phyloP scores from a whole-genome alignment of 2,113 vertebrate genomes.

The Isurus oxyrinchus region DNA sequence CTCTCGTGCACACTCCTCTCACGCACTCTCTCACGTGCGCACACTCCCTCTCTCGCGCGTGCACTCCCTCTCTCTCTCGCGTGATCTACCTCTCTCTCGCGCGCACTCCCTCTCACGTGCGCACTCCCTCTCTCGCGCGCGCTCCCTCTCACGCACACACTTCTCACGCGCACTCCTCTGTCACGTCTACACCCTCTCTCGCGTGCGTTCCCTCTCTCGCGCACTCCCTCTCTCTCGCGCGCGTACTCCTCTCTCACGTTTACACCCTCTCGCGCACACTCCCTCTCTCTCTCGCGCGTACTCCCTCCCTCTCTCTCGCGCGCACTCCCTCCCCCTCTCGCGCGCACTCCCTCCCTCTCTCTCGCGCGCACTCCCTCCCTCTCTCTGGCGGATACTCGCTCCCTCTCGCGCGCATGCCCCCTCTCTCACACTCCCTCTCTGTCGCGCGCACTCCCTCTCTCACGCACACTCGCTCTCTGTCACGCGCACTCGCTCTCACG shows the following conservation, averaged over 20 bases:
- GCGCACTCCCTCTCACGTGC: neutral
- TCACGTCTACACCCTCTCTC: too few species aligned
- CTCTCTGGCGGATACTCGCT: too few species aligned
- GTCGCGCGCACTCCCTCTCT: slow-evolving; percentile 28
- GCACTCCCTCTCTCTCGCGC: slow-evolving; percentile 37
- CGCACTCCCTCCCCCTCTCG: too few species aligned
- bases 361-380: too few species aligned
- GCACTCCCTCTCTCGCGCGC: slow-evolving; percentile 41
- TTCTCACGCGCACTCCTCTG: slow-evolving; percentile 42
- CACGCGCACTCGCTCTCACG: too few species aligned
- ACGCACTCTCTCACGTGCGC: too few species aligned
- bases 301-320: slow-evolving; percentile 35
- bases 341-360: too few species aligned
- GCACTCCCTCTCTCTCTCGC: too few species aligned
- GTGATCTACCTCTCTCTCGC: too few species aligned
- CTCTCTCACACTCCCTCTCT: too few species aligned
- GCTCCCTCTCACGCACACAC: slow-evolving; percentile 39
- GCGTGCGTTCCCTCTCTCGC: slow-evolving; percentile 46
- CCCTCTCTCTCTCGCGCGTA: slow-evolving; percentile 40
- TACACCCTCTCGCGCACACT: neutral
- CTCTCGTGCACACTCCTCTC: too few species aligned
- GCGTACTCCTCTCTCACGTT: slow-evolving; percentile 47
- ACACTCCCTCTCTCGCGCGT: too few species aligned
- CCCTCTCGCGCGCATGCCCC: neutral
- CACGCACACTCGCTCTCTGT: slow-evolving; percentile 38